Conservation (phyloP, 1,140 invertebrate species). For the Heliothis subflexa region DNA sequence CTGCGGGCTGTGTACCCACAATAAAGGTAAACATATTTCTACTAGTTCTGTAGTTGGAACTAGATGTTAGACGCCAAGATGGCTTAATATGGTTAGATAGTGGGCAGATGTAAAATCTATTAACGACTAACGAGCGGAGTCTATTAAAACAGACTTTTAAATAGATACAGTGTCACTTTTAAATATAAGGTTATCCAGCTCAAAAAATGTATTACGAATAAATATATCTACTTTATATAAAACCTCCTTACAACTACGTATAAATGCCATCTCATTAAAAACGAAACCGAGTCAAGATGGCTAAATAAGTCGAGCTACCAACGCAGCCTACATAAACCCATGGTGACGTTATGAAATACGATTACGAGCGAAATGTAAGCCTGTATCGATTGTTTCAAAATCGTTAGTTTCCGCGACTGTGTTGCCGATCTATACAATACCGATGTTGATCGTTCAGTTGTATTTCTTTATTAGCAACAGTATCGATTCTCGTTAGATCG, state of each 20-base stretch:
- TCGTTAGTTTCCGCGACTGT: conserved; percentile 38
- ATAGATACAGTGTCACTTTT: too few relatives aligned
- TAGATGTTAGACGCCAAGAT: background rate
- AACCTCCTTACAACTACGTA: background rate
- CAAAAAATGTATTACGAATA: background rate
- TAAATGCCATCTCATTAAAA: background rate
- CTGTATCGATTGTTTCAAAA: conserved; percentile 43
- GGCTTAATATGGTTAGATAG: conserved; percentile 5
- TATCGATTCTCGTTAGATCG: conserved; percentile 16
- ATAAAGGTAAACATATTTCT: conserved; percentile 16
- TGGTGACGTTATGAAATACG: conserved; percentile 40
- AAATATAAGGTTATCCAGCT: background rate
- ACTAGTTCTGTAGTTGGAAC: conserved; percentile 10
- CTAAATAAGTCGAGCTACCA: background rate
- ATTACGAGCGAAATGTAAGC: conserved; percentile 44
- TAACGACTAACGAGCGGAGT: too few relatives aligned
- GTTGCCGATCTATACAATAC: conserved; percentile 38
- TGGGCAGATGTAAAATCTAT: too few relatives aligned
- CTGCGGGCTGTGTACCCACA: conserved; percentile 1
- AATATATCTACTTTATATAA: background rate
- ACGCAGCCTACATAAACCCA: conserved; percentile 24
- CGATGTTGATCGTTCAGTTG: conserved; percentile 22
- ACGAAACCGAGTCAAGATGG: conserved; percentile 13
- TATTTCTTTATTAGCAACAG: conserved; percentile 42
- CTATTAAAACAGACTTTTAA: too few relatives aligned